phyloP scores from a whole-genome alignment of 2,113 vertebrate species.

The Tamias sibiricus region DNA sequence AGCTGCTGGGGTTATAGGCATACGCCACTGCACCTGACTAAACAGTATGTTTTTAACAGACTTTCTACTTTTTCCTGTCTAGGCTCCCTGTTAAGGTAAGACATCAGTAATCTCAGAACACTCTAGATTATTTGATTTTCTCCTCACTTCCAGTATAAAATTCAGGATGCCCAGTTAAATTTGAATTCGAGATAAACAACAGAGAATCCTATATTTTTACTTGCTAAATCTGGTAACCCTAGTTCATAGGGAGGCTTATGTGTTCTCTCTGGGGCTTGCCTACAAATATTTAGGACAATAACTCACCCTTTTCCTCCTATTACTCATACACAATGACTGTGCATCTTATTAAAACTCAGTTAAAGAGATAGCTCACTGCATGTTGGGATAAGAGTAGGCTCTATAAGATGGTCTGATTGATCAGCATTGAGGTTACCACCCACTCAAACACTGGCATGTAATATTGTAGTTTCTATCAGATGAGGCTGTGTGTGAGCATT shows the following conservation, averaged over 20 bases:
- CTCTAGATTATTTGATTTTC: constrained; percentile 41
- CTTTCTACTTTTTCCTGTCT: constrained; percentile 15
- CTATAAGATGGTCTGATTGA: not conserved
- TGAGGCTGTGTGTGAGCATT: constrained; percentile 26
- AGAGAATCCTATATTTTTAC: constrained; percentile 49
- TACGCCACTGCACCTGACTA: no score
- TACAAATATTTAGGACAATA: constrained; percentile 65
- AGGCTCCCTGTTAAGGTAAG: not conserved
- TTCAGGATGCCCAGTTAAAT: constrained; percentile 40
- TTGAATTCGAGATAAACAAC: constrained; percentile 67
- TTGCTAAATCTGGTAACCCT: constrained; percentile 56
- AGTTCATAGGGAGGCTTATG: constrained; percentile 46
- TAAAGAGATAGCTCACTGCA: not conserved
- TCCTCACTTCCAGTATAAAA: constrained; percentile 38
- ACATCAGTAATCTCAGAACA: constrained; percentile 20
- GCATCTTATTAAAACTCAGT: constrained; percentile 65
- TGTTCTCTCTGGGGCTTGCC: constrained; percentile 44
- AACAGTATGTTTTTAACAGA: not conserved
- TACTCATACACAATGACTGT: constrained; percentile 66
- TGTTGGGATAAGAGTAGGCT: not conserved
- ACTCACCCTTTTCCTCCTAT: constrained; percentile 60
- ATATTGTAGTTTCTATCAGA: constrained; percentile 29
- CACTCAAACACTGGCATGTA: not conserved
- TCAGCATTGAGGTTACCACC: constrained; percentile 10
- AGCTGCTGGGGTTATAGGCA: not conserved